Evolutionary conservation across 2,888 invertebrate genomes (phyloP).

Genomic region (Metalampra italica): DNA sequence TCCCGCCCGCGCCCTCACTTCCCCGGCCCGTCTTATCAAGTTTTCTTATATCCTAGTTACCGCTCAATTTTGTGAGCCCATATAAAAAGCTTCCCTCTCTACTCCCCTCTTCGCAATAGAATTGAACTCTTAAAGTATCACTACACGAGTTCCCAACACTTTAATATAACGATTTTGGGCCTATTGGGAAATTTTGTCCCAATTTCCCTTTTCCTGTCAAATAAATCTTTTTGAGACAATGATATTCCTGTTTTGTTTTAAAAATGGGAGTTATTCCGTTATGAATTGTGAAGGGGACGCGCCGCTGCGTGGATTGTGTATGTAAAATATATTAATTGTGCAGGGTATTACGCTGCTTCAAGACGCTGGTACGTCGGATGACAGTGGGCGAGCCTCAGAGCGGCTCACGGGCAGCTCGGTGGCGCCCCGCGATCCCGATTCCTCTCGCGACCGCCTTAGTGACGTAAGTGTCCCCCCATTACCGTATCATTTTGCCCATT

Average conservation of each 20-base stretch:
- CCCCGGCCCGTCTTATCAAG: slow-evolving; percentile 64
- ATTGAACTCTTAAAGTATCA: slow-evolving; percentile 51
- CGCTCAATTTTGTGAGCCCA: slow-evolving; percentile 66
- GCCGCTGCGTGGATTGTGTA: slow-evolving; percentile 2
- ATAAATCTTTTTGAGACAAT: slow-evolving; percentile 2
- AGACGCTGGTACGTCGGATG: slow-evolving; percentile 91
- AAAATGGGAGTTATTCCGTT: background rate
- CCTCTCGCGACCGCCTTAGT: slow-evolving; percentile 90
- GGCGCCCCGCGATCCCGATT: slow-evolving; percentile 87
- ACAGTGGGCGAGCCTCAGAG: slow-evolving; percentile 90
- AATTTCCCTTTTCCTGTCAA: slow-evolving; percentile 9
- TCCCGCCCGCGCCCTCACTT: slow-evolving; percentile 45
- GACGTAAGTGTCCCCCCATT: slow-evolving; percentile 82
- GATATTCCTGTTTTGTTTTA: background rate
- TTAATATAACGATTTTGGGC: slow-evolving; percentile 23
- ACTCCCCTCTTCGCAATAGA: slow-evolving; percentile 48
- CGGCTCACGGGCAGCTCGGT: slow-evolving; percentile 87
- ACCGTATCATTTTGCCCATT: background rate
- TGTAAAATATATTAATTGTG: slow-evolving; percentile 12
- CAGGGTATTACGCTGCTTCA: slow-evolving; percentile 86
- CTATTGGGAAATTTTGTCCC: slow-evolving; percentile 21
- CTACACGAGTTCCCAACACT: slow-evolving; percentile 39
- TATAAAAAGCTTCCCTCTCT: slow-evolving; percentile 53
- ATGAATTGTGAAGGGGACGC: background rate
- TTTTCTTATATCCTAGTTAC: slow-evolving; percentile 72